Evolutionary conservation across 2,113 vertebrate genomes (phyloP).

Genomic region (Ondatra zibethicus): DNA sequence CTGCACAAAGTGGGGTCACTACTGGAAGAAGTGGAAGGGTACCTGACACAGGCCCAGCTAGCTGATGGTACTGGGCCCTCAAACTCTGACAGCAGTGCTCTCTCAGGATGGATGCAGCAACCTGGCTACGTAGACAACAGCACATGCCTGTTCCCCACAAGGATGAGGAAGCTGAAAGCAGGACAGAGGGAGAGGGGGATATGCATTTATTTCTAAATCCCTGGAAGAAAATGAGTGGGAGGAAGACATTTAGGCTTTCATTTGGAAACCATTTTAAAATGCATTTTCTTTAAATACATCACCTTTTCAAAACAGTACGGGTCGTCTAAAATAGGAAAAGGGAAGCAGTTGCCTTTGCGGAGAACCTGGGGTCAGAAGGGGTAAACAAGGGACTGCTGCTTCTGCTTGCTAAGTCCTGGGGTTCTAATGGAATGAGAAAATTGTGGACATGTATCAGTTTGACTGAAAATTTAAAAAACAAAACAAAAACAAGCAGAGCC

Average conservation of each 20-base stretch:
- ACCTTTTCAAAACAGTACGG: constrained; percentile 39
- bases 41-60: neutral
- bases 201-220: neutral
- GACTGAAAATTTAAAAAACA: neutral
- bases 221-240: neutral
- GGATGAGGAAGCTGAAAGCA: neutral
- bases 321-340: neutral
- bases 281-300: constrained; percentile 19
- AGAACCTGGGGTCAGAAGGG: neutral
- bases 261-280: constrained; percentile 40
- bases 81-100: neutral
- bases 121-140: neutral
- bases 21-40: neutral
- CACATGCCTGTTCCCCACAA: neutral
- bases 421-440: neutral
- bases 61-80: neutral
- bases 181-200: neutral
- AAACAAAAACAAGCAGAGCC: neutral
- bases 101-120: neutral
- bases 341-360: neutral
- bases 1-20: neutral
- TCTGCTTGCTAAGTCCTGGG: neutral
- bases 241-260: neutral
- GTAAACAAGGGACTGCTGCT: neutral
- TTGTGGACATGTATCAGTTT: neutral